Evolutionary conservation across 2,113 vertebrate genomes (phyloP).

Genomic region (Ornithorhynchus anatinus): DNA sequence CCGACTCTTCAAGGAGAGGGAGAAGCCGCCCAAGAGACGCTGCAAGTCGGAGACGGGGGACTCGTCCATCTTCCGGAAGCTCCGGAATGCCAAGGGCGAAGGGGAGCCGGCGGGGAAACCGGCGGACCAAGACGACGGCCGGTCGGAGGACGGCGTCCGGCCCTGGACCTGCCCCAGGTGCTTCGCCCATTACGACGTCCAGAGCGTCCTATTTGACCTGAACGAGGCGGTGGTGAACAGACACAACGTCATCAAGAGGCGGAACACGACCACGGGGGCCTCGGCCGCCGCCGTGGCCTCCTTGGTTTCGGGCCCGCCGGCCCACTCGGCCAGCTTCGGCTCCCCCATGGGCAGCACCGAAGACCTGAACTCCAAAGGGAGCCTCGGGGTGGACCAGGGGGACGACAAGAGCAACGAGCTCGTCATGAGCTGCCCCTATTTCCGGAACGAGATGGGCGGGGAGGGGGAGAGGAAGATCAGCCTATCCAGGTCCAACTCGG

Average conservation of each 20-base stretch:
- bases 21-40: slow-evolving; percentile 92
- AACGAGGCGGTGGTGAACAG: slow-evolving; percentile 85
- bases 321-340: slow-evolving; percentile 90
- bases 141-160: slow-evolving; percentile 82
- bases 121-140: slow-evolving; percentile 86
- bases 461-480: slow-evolving; percentile 87
- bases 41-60: slow-evolving; percentile 94
- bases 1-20: slow-evolving; percentile 90
- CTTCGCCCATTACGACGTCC: slow-evolving; percentile 93
- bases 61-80: slow-evolving; percentile 93
- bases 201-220: slow-evolving; percentile 92
- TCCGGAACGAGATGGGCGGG: slow-evolving; percentile 92
- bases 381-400: slow-evolving; percentile 83
- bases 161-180: slow-evolving; percentile 91
- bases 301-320: slow-evolving; percentile 80
- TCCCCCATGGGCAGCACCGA: slow-evolving; percentile 93
- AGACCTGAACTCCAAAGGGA: slow-evolving; percentile 88
- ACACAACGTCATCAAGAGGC: slow-evolving; percentile 86
- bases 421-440: slow-evolving; percentile 91
- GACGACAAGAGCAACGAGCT: slow-evolving; percentile 95
- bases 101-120: slow-evolving; percentile 79
- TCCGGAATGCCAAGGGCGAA: slow-evolving; percentile 88
- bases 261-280: slow-evolving; percentile 92
- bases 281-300: slow-evolving; percentile 91
- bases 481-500: slow-evolving; percentile 88